Evolutionary conservation across 2,888 invertebrate species (phyloP), one percentile per base, ranked within the genome.

Genomic region (Rhagium mordax): DNA sequence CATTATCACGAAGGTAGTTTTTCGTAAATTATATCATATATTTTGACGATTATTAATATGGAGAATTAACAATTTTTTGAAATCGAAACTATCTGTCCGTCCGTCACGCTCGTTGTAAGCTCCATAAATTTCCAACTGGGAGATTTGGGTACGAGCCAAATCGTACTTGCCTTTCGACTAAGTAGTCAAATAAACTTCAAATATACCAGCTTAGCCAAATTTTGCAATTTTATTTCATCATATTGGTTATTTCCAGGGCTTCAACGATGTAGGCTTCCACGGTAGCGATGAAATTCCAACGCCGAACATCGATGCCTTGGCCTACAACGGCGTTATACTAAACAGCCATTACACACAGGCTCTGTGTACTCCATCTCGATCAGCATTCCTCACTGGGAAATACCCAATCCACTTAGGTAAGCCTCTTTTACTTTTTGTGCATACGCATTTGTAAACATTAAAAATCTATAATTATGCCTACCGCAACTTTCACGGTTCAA

Each of bases 231-330:
- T 24, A 24, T 6, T 24, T 3, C 3, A 24, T 24, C 24, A n/a
- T n/a, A n/a, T 24, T 41, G 4, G 2, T 41, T 15, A 41, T 77
- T 87, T 87, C 49, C 87, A 97, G 97, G 98, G 98, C 4, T 96
- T 95, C 92, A 95, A 97, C 85, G 97, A 98, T 86, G 94, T 97
- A 3, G 94, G 97, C 71, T 97, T 96, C 84, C 97, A 97, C 82
- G 97, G 97, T 0, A 94, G 94, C 0, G 90, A 94, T 79, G 95
- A 97, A 89, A 96, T 97, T 81, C 91, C 94, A 64, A 98, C 98
- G 0, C 97, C 97, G 0, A 97, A 98, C 85, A 94, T 98, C 68
- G 98, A 98, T 86, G 92, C 94, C 0, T 84, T 98, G 73, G 98
- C 95, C 0, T 95, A 94, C 85, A 93, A 94, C 83, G 96, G 97